Base-by-base conservation (phyloP, 2,888 invertebrate species). In the Ferdinandea cuprea region DNA sequence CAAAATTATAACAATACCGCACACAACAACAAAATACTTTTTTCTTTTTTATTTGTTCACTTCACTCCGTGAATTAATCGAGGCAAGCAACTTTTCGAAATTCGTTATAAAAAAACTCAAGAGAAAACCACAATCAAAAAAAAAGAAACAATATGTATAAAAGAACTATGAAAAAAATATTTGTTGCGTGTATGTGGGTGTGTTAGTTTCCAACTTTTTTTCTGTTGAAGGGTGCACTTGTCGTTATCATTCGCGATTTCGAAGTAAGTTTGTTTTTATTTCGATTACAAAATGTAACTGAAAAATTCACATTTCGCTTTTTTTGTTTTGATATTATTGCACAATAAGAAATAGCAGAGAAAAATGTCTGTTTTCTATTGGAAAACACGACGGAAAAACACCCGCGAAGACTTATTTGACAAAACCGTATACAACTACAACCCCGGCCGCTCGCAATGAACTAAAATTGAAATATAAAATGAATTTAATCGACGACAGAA, bases 371-470 rank as follows among this genome's bases (percentile, higher is more conserved):
- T 40, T 52, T 71, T 28, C 25, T n/a, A 25, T 13, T 17, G 15
- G 21, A 68, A 52, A 44, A 63, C 4, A 13, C 48, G 21, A 17
- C 58, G 17, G 40, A 21, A 68, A 54, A 44, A 2, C 25, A n/a
- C 35, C 19, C 28, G 35, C 54, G 19, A 48, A 40, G 28, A 44
- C 2, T 44, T 13, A 15, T 13, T 28, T 8, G 15, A 32, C 42
- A 30, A 7, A 30, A 52, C 3, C 21, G 32, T n/a, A n/a, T n/a
- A n/a, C 25, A 25, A 25, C 17, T n/a, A 15, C 59, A 72, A 35
- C 59, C 71, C 54, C 66, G 79, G 73, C 79, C 66, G 73, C 66
- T 68, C 30, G 61, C 30, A 66, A 32, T 79, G 73, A 79, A 79
- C 79, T 79, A 32, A 73, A 61, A 68, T 37, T 13, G 8, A 15